phyloP scores from a whole-genome alignment of 1,140 invertebrate species.

The Dysdera silvatica region DNA sequence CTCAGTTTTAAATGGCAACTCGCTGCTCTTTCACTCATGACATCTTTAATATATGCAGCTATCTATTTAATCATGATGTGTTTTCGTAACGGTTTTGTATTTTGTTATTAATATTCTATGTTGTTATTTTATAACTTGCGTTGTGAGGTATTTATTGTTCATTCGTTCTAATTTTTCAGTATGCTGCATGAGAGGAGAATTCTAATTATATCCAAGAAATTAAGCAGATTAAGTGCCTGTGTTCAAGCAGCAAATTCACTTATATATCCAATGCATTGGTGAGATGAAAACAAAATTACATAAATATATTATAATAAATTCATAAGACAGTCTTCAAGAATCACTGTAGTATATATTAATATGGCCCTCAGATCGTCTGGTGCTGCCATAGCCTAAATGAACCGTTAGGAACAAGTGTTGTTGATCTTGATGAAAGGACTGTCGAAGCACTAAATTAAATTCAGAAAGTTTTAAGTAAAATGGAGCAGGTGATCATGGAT shows the following conservation, averaged over 20 bases:
- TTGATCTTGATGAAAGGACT: too few relatives aligned
- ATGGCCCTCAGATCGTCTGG: too few relatives aligned
- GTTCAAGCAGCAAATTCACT: slow-evolving; percentile 87
- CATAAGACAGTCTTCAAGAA: neutral
- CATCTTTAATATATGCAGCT: neutral
- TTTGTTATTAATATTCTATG: neutral
- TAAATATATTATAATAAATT: neutral
- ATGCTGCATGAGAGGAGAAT: slow-evolving; percentile 87
- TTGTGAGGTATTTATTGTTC: neutral
- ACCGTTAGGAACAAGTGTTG: too few relatives aligned
- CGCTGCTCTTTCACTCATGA: neutral
- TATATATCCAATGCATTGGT: slow-evolving; percentile 91
- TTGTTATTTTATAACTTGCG: neutral
- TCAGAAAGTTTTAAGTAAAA: too few relatives aligned
- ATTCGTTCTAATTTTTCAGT: slow-evolving; percentile 46
- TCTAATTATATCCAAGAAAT: slow-evolving; percentile 75
- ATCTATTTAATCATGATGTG: neutral
- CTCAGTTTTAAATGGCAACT: neutral
- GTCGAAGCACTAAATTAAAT: too few relatives aligned
- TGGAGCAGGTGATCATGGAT: too few relatives aligned
- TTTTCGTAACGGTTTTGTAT: neutral
- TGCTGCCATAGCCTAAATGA: neutral
- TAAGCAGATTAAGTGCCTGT: slow-evolving; percentile 80
- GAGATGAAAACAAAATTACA: slow-evolving; percentile 26
- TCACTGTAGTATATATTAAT: too few relatives aligned